phyloP scores from a whole-genome alignment of 2,888 invertebrate species.

The Cinara cedri region DNA sequence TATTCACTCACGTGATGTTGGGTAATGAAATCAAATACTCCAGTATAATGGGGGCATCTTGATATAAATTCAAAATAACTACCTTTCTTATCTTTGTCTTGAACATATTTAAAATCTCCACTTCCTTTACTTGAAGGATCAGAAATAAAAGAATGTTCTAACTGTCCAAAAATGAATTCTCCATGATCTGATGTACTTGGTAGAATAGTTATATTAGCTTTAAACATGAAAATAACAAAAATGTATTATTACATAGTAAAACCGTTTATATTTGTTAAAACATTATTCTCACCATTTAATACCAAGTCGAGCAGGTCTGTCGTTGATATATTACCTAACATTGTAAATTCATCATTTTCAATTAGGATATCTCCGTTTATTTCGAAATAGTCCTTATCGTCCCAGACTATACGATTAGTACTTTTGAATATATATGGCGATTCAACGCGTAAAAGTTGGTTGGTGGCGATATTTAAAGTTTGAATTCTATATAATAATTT shows the following conservation, averaged over 20 bases:
- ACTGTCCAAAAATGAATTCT: not conserved
- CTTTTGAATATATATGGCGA: not conserved
- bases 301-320: not conserved
- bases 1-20: not conserved
- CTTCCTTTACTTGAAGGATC: not conserved
- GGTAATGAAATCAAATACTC: constrained; percentile 11
- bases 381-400: not conserved
- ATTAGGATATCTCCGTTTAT: not conserved
- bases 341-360: constrained; percentile 1
- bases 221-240: not conserved
- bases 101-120: not conserved
- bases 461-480: not conserved
- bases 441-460: not conserved
- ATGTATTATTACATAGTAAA: not conserved
- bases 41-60: not conserved
- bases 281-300: constrained; percentile 22
- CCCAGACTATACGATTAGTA: not conserved
- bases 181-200: constrained; percentile 8
- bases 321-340: not conserved
- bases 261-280: not conserved
- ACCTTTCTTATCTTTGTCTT: constrained; percentile 1
- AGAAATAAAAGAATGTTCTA: constrained; percentile 16
- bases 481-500: constrained; percentile 3
- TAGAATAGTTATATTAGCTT: constrained; percentile 22
- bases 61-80: constrained; percentile 10